Conservation (phyloP, 2,888 invertebrate genomes). For the Polydesmus complanatus region DNA sequence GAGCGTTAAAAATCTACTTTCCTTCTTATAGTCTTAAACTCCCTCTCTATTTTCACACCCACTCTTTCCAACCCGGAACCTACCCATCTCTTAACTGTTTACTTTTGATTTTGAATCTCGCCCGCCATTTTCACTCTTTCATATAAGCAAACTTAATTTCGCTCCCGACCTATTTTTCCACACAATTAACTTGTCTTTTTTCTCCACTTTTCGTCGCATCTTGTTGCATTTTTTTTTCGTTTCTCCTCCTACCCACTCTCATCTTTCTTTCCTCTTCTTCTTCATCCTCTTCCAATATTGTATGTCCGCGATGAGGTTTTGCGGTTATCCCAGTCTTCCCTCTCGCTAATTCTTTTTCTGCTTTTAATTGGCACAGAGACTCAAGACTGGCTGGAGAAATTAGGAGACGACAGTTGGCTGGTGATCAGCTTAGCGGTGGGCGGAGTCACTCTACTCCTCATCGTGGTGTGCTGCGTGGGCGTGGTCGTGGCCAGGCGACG, state of each 20-base stretch:
- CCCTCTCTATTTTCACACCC: background rate
- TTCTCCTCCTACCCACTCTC: background rate
- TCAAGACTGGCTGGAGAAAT: constrained; percentile 61
- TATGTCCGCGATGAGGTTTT: background rate
- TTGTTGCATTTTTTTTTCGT: background rate
- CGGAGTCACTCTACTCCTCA: constrained; percentile 51
- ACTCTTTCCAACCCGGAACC: no score
- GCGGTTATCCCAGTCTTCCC: background rate
- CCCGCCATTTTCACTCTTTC: background rate
- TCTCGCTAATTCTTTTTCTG: background rate
- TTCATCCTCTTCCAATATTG: background rate
- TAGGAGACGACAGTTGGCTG: constrained; percentile 60
- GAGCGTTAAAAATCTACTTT: no score
- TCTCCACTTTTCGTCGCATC: no score
- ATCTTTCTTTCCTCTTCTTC: background rate
- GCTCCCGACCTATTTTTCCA: background rate
- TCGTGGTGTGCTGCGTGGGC: constrained; percentile 69
- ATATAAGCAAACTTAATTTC: background rate
- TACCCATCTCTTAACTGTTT: no score
- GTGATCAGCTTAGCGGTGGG: constrained; percentile 56
- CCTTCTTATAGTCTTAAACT: background rate
- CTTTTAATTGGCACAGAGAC: constrained; percentile 42
- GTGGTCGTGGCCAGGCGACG: constrained; percentile 71
- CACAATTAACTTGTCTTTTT: background rate
- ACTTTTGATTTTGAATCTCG: background rate